Conservation (phyloP, 2,888 invertebrate genomes). For the Drosophila paucipuncta region DNA sequence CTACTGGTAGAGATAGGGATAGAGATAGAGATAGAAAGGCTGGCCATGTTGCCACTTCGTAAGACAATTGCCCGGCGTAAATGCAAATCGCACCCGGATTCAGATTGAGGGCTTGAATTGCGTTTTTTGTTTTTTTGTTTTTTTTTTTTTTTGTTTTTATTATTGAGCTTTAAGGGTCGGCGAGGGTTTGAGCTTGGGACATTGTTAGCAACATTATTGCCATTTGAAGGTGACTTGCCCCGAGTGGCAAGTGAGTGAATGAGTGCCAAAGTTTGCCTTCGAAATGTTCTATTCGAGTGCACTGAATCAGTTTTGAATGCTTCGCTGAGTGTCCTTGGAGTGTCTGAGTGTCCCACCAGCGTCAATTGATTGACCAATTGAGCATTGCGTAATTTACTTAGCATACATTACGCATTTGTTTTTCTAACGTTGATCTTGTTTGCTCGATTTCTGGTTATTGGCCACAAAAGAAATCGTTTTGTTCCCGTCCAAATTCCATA, state of each 20-base stretch:
- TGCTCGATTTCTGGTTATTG: neutral
- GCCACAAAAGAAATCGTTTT: neutral
- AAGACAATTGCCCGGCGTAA: conserved; percentile 68
- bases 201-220: conserved; percentile 17
- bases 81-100: conserved; percentile 59
- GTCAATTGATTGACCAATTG: conserved; percentile 54
- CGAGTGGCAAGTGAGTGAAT: neutral
- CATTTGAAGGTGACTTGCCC: conserved; percentile 42
- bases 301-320: conserved; percentile 42
- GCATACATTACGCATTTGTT: conserved; percentile 28
- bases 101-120: conserved; percentile 35
- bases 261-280: conserved; percentile 19
- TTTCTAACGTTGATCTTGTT: conserved; percentile 12
- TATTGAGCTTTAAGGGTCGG: conserved; percentile 1
- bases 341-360: conserved; percentile 19
- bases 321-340: conserved; percentile 14
- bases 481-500: neutral
- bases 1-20: neutral
- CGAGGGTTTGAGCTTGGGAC: neutral
- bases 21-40: neutral
- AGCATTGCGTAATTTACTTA: conserved; percentile 43
- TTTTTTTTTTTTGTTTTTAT: neutral
- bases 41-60: conserved; percentile 72
- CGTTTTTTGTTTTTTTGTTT: neutral
- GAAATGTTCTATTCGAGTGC: conserved; percentile 30